These are phyloP conservation scores for Meloidogyne floridensis DNA, from an alignment of 1,140 invertebrate species.

Conservation along the genomic window DNA sequence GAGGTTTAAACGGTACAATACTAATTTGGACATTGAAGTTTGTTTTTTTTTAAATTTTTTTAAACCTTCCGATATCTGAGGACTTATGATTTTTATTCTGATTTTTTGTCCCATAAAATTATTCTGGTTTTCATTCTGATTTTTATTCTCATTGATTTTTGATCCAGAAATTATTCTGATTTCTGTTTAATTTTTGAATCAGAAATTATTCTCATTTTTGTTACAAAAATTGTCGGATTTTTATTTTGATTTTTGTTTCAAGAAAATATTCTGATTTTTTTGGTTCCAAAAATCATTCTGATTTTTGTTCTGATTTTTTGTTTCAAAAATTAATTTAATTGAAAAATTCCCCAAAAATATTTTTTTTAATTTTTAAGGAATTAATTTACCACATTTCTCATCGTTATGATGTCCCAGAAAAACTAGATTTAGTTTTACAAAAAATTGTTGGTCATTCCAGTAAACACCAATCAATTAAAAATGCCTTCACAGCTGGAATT, in stretches of 20 bases:
- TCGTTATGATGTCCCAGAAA: slow-evolving; percentile 52
- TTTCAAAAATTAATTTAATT: too few relatives aligned
- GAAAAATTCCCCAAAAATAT: background rate
- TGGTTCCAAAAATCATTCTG: background rate
- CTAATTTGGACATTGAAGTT: slow-evolving; percentile 12
- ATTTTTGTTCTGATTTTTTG: too few relatives aligned
- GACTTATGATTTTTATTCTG: slow-evolving; percentile 11
- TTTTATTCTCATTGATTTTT: too few relatives aligned
- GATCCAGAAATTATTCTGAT: too few relatives aligned
- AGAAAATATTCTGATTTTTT: too few relatives aligned
- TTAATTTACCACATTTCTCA: slow-evolving; percentile 57
- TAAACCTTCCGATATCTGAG: too few relatives aligned
- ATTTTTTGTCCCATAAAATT: too few relatives aligned
- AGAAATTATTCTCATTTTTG: too few relatives aligned
- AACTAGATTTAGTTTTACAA: slow-evolving; percentile 39
- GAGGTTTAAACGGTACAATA: slow-evolving; percentile 22
- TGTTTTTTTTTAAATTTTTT: background rate
- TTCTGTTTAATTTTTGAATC: too few relatives aligned
- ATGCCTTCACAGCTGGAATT: slow-evolving; percentile 54
- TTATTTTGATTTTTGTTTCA: too few relatives aligned
- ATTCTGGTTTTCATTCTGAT: too few relatives aligned
- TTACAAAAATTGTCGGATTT: too few relatives aligned
- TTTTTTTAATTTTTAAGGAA: slow-evolving; percentile 41
- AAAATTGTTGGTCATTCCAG: slow-evolving; percentile 48
- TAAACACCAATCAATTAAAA: slow-evolving; percentile 53